Evolutionary conservation across 1,140 invertebrate genomes (phyloP).

Genomic region (Tribolium madens): DNA sequence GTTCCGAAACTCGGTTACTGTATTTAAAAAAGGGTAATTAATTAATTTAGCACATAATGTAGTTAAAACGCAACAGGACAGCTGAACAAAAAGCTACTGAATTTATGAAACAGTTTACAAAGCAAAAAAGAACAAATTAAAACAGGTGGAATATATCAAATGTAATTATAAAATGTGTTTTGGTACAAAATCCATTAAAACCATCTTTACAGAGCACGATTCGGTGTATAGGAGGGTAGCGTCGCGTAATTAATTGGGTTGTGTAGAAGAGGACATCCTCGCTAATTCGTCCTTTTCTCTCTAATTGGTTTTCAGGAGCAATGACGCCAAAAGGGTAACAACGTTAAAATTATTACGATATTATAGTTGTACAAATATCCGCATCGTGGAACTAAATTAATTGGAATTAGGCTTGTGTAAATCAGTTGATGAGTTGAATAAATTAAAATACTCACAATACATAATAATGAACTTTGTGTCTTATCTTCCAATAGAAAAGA

Average conservation of each 20-base stretch:
- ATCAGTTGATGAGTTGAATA: constrained; percentile 31
- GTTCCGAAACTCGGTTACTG: background rate
- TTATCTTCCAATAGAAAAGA: background rate
- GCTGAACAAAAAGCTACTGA: constrained; percentile 28
- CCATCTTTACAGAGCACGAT: constrained; percentile 45
- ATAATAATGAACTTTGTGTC: background rate
- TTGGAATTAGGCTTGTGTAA: constrained; percentile 10
- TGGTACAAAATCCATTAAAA: constrained; percentile 50
- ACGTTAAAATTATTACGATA: constrained; percentile 46
- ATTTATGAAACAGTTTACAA: constrained; percentile 30
- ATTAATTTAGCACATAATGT: constrained; percentile 20
- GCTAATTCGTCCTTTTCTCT: constrained; percentile 12
- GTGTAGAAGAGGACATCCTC: constrained; percentile 22
- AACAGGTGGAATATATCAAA: constrained; percentile 41
- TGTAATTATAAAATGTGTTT: constrained; percentile 49
- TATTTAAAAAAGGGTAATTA: constrained; percentile 27
- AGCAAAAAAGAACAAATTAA: constrained; percentile 20
- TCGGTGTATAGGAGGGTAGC: constrained; percentile 41
- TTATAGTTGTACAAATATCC: constrained; percentile 40
- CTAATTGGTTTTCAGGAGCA: constrained; percentile 47
- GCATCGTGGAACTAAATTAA: constrained; percentile 43
- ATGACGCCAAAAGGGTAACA: constrained; percentile 48
- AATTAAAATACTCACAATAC: constrained; percentile 1
- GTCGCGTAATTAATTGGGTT: constrained; percentile 49
- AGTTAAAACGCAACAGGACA: constrained; percentile 22